These are phyloP conservation scores for Nematolebias whitei DNA, from an alignment of 2,113 vertebrate species.

Conservation along the genomic window DNA sequence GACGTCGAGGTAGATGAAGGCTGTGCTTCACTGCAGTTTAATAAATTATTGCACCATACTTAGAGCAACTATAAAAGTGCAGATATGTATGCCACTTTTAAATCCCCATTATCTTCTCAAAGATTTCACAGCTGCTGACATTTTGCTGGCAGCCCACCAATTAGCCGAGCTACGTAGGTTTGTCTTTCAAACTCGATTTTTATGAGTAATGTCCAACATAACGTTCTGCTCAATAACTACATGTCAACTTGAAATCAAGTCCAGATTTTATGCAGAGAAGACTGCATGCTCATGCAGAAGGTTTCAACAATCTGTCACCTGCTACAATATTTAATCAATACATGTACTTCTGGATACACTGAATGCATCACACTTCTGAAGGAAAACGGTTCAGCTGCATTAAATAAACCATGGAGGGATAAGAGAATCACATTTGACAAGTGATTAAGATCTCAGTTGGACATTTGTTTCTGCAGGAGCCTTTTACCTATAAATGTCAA, in stretches of 20 bases:
- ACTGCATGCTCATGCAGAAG: background rate
- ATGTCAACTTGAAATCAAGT: constrained; percentile 8
- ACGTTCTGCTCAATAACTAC: background rate
- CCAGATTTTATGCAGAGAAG: background rate
- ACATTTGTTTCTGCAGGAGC: background rate
- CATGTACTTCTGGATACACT: background rate
- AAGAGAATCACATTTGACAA: background rate
- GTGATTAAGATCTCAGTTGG: background rate
- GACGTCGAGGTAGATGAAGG: background rate
- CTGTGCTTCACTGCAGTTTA: constrained; percentile 1
- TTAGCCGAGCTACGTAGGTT: background rate
- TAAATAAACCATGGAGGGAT: background rate
- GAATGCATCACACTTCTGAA: background rate
- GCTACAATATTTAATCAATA: background rate
- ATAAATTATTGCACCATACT: background rate
- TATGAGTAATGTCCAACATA: constrained; percentile 2
- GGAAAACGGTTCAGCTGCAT: no score
- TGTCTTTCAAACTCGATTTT: constrained; percentile 8
- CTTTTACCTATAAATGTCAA: background rate
- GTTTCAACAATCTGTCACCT: constrained; percentile 3
- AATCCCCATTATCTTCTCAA: constrained; percentile 9
- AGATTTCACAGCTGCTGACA: constrained; percentile 20
- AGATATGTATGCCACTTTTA: constrained; percentile 12
- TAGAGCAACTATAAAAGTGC: background rate
- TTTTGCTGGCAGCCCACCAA: constrained; percentile 4